Percentiles rank a stretch among this genome's conserved stretches.
phyloP scores from a whole-genome alignment of 2,888 invertebrate genomes.

The Chrysotoxum bicinctum region DNA sequence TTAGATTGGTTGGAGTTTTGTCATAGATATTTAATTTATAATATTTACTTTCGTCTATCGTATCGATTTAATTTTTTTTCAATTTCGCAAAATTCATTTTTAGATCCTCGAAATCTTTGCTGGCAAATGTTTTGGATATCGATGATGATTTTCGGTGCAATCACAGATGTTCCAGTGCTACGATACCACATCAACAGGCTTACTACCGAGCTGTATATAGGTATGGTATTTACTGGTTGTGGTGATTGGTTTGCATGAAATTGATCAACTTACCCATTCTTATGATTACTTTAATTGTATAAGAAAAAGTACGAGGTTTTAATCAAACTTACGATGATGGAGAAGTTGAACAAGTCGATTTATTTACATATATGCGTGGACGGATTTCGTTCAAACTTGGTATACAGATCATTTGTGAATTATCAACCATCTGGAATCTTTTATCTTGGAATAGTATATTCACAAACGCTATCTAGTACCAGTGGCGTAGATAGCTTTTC shows the following conservation, averaged over 20 bases:
- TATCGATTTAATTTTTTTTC: neutral
- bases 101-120: conserved; percentile 95
- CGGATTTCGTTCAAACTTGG: too few relatives aligned
- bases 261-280: neutral
- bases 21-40: neutral
- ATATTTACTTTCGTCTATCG: neutral
- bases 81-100: conserved; percentile 40
- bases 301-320: too few relatives aligned
- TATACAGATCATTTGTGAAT: too few relatives aligned
- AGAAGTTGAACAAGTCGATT: too few relatives aligned
- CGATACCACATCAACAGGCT: conserved; percentile 83
- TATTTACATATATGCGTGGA: too few relatives aligned
- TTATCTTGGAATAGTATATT: too few relatives aligned
- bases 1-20: conserved; percentile 30
- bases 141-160: conserved; percentile 96
- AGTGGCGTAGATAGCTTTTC: too few relatives aligned
- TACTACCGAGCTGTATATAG: conserved; percentile 89
- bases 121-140: conserved; percentile 98
- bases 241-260: neutral
- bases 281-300: neutral
- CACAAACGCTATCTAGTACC: too few relatives aligned
- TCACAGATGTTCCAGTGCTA: conserved; percentile 84
- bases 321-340: too few relatives aligned
- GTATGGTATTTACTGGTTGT: conserved; percentile 73
- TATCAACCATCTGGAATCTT: too few relatives aligned